Base-by-base conservation (phyloP, 2,888 invertebrate genomes). In the Melinaea marsaeus region DNA sequence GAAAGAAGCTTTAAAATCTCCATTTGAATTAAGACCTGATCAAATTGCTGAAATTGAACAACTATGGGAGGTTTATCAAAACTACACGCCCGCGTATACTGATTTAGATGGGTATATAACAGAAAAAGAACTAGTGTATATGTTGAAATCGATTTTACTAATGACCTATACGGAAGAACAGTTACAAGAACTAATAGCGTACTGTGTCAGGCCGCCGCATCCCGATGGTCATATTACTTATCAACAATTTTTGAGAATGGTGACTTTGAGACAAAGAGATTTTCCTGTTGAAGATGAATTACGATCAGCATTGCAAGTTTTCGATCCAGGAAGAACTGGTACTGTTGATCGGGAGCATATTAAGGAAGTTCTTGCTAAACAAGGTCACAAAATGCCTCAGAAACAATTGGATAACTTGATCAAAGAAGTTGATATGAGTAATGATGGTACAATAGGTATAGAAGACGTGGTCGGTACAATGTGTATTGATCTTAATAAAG, bases 391-490 rank as follows among this genome's bases (percentile, higher is more conserved):
- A 76, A 78, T 90, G 81, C 45, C 75, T 1, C 75, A 74, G 22
- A 86, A 79, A 65, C 71, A 72, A 57, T 61, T 88, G 34, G 83
- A 88, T 61, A 81, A 79, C 68, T 76, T 90, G 32, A 83, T 90
- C 56, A 89, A 88, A 72, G 90, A 90, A 74, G 84, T 89, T 4
- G 90, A 90, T 64, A 77, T 90, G 68, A 78, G 76, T 60, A 87
- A 88, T 65, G 90, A 90, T 69, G 90, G 90, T 22, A 86, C 84
- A 4, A 80, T 90, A 62, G 87, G 87, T 33, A 75, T 89, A 54
- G 89, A 89, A 64, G 90, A 90, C 66, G 80, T 88, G 4, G 80
- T 90, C 4, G 89, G 86, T n/a, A 88, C 89, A 11, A 81, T 90
- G 80, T 83, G 86, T 60, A 83, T 89, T 47, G 90, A 90, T 73